Evolutionary conservation across 1,140 invertebrate species (phyloP).

Genomic region (Pseudomyrmex dendroicus): DNA sequence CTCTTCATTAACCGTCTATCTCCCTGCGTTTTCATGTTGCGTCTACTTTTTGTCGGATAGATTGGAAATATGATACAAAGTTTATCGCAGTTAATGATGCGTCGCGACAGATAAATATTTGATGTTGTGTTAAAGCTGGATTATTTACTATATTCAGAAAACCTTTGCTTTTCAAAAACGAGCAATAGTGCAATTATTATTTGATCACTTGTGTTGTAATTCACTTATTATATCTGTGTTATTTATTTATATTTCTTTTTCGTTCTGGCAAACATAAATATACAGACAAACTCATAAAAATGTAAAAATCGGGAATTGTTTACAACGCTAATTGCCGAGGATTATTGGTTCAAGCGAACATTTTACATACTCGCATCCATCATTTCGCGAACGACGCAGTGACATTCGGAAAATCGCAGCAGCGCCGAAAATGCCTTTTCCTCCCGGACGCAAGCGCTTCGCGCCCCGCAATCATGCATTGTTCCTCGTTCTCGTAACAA

Average conservation of each 20-base stretch:
- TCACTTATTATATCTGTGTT: neutral
- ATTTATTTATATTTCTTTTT: neutral
- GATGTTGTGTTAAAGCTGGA: neutral
- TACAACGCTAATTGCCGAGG: neutral
- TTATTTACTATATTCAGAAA: neutral
- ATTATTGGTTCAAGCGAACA: neutral
- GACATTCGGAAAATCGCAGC: conserved; percentile 24
- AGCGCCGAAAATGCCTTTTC: conserved; percentile 15
- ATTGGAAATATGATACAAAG: conserved; percentile 2
- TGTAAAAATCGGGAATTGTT: neutral
- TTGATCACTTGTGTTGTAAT: neutral
- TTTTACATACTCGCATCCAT: conserved; percentile 26
- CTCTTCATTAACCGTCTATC: conserved; percentile 34
- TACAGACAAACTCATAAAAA: neutral
- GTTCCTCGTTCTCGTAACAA: conserved; percentile 42
- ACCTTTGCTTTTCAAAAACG: neutral
- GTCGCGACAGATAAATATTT: neutral
- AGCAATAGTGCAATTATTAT: neutral
- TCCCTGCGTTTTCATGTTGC: neutral
- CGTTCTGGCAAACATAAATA: neutral
- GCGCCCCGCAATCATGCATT: conserved; percentile 31
- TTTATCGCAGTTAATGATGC: neutral
- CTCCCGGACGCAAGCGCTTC: neutral
- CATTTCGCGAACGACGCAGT: conserved; percentile 4
- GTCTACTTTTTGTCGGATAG: neutral